Conservation (phyloP, 2,113 vertebrate genomes). For the Corynorhinus townsendii region DNA sequence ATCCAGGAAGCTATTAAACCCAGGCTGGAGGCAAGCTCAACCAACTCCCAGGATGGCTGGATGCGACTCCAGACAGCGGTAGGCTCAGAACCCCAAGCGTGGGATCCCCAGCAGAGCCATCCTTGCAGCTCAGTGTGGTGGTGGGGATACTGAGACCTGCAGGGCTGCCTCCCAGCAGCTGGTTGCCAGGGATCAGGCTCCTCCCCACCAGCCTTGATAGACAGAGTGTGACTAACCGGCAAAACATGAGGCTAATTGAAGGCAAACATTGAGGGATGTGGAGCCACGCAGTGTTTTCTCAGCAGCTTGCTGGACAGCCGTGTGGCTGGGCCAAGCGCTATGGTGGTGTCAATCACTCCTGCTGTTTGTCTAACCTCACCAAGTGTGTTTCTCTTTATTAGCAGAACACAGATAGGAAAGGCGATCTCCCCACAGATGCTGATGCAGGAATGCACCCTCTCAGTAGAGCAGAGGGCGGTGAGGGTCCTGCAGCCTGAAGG, state of each 20-base stretch:
- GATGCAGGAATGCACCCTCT: constrained; percentile 75
- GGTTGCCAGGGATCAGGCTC: constrained; percentile 68
- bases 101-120: neutral
- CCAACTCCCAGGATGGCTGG: neutral
- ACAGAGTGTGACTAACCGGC: constrained; percentile 81
- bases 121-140: neutral
- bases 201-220: constrained; percentile 70
- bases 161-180: constrained; percentile 75
- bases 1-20: neutral
- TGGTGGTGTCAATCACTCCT: constrained; percentile 78
- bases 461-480: neutral
- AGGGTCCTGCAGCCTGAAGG: neutral
- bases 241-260: constrained; percentile 86
- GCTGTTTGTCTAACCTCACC: constrained; percentile 83
- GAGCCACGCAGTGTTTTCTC: constrained; percentile 80
- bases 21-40: neutral
- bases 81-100: neutral
- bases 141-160: constrained; percentile 61
- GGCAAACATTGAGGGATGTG: constrained; percentile 82
- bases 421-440: constrained; percentile 71
- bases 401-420: constrained; percentile 82
- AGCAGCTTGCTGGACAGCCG: constrained; percentile 69
- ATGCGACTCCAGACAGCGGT: neutral
- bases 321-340: constrained; percentile 70
- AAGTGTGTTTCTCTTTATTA: constrained; percentile 81